phyloP scores from a whole-genome alignment of 2,113 vertebrate genomes.

The Cairina moschata region DNA sequence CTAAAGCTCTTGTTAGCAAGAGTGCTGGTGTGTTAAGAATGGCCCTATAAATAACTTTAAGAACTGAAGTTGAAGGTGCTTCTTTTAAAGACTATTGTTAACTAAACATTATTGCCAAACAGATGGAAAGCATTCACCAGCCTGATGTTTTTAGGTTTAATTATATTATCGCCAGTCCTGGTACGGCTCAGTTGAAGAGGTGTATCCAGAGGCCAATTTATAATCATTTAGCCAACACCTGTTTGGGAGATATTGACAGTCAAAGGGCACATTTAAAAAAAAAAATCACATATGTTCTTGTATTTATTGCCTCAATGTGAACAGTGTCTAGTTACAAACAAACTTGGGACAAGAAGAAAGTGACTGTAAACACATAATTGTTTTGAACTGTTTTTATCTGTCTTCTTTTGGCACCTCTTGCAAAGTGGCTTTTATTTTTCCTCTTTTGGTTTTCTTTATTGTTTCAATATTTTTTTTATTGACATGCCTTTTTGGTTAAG shows the following conservation, averaged over 20 bases:
- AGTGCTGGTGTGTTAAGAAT: conserved; percentile 83
- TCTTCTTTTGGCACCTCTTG: conserved; percentile 50
- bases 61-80: conserved; percentile 87
- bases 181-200: conserved; percentile 91
- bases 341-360: conserved; percentile 71
- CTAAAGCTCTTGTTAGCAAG: conserved; percentile 82
- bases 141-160: conserved; percentile 97
- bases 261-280: conserved; percentile 87
- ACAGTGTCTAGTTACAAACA: conserved; percentile 68
- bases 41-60: conserved; percentile 83
- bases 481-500: not conserved
- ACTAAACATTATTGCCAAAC: conserved; percentile 91
- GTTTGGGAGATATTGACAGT: conserved; percentile 95
- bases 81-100: conserved; percentile 89
- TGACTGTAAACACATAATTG: conserved; percentile 29
- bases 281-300: conserved; percentile 85
- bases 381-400: conserved; percentile 18
- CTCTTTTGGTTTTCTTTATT: not conserved
- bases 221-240: conserved; percentile 99
- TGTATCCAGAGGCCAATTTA: conserved; percentile 99
- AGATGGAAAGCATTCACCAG: conserved; percentile 94
- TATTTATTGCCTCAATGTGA: conserved; percentile 84
- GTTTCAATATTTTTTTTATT: not conserved
- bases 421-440: not conserved
- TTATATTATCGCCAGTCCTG: conserved; percentile 95